Percentiles rank a stretch among this genome's conserved stretches.
These are phyloP conservation scores for Pao palembangensis DNA, from an alignment of 2,113 vertebrate species.

Conservation along the genomic window DNA sequence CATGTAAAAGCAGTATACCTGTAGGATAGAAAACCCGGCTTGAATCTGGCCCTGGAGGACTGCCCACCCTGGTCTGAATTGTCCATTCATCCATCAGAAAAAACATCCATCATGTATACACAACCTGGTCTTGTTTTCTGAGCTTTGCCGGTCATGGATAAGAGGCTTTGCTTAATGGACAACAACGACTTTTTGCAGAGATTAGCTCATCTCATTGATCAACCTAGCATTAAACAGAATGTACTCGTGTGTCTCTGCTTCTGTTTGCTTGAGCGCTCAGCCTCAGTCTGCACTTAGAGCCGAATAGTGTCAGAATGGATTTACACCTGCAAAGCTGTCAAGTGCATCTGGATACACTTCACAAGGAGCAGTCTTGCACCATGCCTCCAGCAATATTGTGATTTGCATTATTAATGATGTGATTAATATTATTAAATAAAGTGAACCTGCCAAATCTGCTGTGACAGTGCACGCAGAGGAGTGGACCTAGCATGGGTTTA, in stretches of 20 bases:
- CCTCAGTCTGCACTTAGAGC: conserved; percentile 15
- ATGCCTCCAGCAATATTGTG: too few species aligned
- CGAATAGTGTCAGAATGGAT: conserved; percentile 39
- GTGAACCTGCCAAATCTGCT: too few species aligned
- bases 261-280: conserved; percentile 33
- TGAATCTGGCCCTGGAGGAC: too few species aligned
- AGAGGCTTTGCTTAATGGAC: conserved; percentile 39
- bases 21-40: too few species aligned
- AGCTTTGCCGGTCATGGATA: conserved; percentile 23
- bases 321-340: conserved; percentile 52
- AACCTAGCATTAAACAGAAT: conserved; percentile 43
- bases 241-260: conserved; percentile 37
- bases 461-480: too few species aligned
- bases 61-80: too few species aligned
- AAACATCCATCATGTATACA: not conserved
- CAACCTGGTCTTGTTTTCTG: not conserved
- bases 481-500: too few species aligned
- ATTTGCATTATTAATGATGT: too few species aligned
- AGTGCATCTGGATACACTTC: conserved; percentile 42
- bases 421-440: too few species aligned
- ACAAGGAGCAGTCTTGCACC: too few species aligned
- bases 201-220: conserved; percentile 42
- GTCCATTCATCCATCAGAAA: too few species aligned
- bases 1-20: too few species aligned
- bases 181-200: conserved; percentile 23